Percentiles rank a stretch among this genome's conserved stretches.
Conservation (phyloP, 2,113 vertebrate genomes). For the Labrus mixtus region DNA sequence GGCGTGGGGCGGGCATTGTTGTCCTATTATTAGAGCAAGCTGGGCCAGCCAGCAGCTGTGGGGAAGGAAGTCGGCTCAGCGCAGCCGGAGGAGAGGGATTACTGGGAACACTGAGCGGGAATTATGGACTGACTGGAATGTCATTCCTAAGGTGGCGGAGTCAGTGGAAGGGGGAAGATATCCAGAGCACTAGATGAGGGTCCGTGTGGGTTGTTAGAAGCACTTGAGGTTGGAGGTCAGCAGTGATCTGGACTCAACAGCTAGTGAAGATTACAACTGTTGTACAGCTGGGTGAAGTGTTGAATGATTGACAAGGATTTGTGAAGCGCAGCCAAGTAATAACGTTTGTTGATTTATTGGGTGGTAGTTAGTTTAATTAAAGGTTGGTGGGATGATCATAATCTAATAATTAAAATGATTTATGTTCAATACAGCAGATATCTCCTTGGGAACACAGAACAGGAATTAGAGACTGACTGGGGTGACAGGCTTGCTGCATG, state of each 20-base stretch:
- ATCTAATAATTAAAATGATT: too few relatives aligned
- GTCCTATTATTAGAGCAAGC: conserved; percentile 83
- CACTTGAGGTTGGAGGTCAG: conserved; percentile 22
- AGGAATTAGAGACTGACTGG: too few relatives aligned
- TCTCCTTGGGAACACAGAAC: too few relatives aligned
- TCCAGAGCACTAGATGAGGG: conserved; percentile 27
- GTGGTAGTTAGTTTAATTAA: not conserved
- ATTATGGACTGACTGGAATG: conserved; percentile 66
- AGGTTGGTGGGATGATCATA: not conserved
- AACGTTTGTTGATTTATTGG: not conserved
- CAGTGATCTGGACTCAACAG: conserved; percentile 22
- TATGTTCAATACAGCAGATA: too few relatives aligned
- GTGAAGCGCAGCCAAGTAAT: not conserved
- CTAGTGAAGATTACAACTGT: conserved; percentile 36
- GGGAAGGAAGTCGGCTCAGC: conserved; percentile 80
- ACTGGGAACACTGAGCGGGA: conserved; percentile 69
- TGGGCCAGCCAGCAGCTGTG: conserved; percentile 73
- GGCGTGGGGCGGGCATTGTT: conserved; percentile 76
- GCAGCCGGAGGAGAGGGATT: conserved; percentile 74
- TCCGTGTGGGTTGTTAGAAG: conserved; percentile 35
- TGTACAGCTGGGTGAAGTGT: not conserved
- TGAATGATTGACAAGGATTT: not conserved
- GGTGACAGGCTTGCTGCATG: too few relatives aligned
- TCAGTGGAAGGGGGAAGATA: conserved; percentile 37
- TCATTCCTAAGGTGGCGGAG: conserved; percentile 62